phyloP scores from a whole-genome alignment of 1,140 invertebrate genomes.

The Magallana angulata region DNA sequence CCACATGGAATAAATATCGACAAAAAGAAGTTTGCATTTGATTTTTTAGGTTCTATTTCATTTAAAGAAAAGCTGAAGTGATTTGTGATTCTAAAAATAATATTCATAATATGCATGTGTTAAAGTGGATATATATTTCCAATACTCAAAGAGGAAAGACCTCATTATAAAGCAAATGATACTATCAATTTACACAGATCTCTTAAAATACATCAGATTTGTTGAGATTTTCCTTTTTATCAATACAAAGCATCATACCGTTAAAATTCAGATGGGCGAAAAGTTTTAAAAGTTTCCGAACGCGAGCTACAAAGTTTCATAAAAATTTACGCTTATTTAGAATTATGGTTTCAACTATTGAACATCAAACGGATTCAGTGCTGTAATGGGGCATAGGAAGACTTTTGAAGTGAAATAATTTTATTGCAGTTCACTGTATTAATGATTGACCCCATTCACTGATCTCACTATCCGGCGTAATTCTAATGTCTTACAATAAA shows the following conservation, averaged over 20 bases:
- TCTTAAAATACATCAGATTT: background rate
- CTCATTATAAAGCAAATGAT: too few relatives aligned
- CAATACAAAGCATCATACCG: background rate
- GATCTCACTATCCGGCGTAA: background rate
- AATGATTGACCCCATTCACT: background rate
- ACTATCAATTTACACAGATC: too few relatives aligned
- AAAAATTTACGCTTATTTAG: slow-evolving; percentile 23
- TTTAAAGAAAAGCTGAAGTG: too few relatives aligned
- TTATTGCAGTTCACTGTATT: slow-evolving; percentile 32
- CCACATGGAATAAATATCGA: too few relatives aligned
- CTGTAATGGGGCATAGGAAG: background rate
- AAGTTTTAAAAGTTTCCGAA: background rate
- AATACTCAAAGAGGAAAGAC: too few relatives aligned
- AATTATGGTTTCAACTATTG: slow-evolving; percentile 14
- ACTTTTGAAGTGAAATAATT: slow-evolving; percentile 41
- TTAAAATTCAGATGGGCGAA: background rate
- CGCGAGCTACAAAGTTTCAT: slow-evolving; percentile 27
- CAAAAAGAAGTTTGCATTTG: too few relatives aligned
- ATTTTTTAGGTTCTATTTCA: too few relatives aligned
- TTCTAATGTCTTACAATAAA: slow-evolving; percentile 5
- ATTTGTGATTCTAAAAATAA: too few relatives aligned
- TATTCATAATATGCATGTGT: too few relatives aligned
- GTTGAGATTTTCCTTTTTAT: background rate
- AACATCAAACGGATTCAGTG: slow-evolving; percentile 37
- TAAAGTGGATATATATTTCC: too few relatives aligned